Conservation (phyloP, 1,140 invertebrate genomes). For the Brachionus asplanchnoidis region DNA sequence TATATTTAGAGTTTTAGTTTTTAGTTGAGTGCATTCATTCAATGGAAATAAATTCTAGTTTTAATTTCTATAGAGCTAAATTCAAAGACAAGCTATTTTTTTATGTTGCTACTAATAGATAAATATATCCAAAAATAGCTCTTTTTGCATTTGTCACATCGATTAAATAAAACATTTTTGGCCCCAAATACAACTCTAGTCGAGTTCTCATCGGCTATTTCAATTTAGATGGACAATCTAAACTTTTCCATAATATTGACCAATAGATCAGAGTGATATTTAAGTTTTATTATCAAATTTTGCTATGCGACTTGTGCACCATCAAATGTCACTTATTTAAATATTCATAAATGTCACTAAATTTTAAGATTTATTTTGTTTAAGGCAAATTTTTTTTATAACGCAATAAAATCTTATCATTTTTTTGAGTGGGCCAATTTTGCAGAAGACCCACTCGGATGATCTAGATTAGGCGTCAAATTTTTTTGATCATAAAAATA, state of each 20-base stretch:
- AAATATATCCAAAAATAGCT: not conserved
- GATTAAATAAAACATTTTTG: conserved; percentile 23
- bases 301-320: not conserved
- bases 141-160: conserved; percentile 23
- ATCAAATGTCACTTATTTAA: not conserved
- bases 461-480: not conserved
- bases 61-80: not conserved
- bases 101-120: not conserved
- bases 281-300: not conserved
- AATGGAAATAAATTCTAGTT: not conserved
- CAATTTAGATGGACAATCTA: not conserved
- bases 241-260: not conserved
- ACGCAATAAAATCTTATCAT: not conserved
- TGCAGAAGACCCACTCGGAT: not conserved
- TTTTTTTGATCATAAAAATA: not conserved
- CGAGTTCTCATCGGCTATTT: not conserved
- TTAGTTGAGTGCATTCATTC: not conserved
- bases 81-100: conserved; percentile 23
- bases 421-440: not conserved
- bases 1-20: not conserved
- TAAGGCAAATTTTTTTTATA: not conserved
- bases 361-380: not conserved
- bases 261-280: not conserved
- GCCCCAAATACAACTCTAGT: not conserved
- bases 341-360: not conserved